Evolutionary conservation across 2,113 vertebrate genomes (phyloP).

Genomic region (Athene cunicularia): DNA sequence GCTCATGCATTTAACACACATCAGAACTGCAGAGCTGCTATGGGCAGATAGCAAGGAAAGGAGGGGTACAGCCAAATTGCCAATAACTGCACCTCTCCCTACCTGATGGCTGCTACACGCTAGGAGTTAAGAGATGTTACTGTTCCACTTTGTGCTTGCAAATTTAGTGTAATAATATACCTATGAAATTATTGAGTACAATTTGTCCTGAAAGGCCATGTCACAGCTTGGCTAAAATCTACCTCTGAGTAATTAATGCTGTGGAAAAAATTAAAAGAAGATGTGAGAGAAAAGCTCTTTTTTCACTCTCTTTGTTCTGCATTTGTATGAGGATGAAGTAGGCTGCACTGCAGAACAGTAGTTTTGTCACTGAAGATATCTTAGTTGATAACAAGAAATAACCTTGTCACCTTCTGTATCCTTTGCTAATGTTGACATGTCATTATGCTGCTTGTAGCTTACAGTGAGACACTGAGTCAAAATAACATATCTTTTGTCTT

Average conservation of each 20-base stretch:
- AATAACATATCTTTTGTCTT: conserved; percentile 41
- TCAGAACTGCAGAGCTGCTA: not conserved
- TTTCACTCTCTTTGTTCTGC: conserved; percentile 10
- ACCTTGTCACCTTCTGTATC: conserved; percentile 56
- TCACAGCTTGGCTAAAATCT: not conserved
- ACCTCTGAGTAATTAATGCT: not conserved
- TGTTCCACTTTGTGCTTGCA: not conserved
- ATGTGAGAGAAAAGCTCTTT: not conserved
- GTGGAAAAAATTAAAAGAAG: not conserved
- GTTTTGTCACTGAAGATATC: conserved; percentile 36
- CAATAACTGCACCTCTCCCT: not conserved
- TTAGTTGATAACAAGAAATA: conserved; percentile 47
- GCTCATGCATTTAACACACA: not conserved
- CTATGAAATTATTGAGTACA: not conserved
- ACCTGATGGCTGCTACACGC: not conserved
- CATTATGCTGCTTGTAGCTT: conserved; percentile 37
- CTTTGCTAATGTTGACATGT: conserved; percentile 33
- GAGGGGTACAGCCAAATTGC: not conserved
- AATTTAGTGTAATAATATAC: not conserved
- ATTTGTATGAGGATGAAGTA: conserved; percentile 36
- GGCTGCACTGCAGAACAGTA: conserved; percentile 15
- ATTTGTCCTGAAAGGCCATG: not conserved
- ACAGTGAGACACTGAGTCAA: not conserved
- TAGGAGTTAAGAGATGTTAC: not conserved
- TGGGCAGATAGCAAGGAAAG: not conserved